A percentile compares a stretch with the other conserved stretches of the same genome.
Conservation (phyloP, 2,888 invertebrate genomes). For the Drosophila borborema region DNA sequence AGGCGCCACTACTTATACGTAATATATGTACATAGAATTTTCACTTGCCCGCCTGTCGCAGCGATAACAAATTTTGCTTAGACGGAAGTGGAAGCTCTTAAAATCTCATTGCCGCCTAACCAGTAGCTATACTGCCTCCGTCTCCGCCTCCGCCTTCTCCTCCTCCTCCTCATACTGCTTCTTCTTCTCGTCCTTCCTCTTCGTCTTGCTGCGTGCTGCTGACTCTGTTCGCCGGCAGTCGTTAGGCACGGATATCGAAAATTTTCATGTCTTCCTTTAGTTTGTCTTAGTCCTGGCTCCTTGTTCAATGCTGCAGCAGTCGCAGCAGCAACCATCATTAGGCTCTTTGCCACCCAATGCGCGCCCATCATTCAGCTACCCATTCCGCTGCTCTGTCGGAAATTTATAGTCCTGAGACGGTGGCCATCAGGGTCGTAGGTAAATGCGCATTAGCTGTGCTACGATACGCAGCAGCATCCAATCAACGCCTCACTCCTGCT, state of each 20-base stretch:
- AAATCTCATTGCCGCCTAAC: conserved; percentile 72
- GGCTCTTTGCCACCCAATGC: conserved; percentile 20
- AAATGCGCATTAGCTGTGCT: conserved; percentile 68
- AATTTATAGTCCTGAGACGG: conserved; percentile 71
- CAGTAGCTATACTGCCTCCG: conserved; percentile 4
- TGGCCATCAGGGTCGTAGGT: conserved; percentile 52
- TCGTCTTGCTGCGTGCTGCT: neutral
- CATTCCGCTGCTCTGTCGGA: conserved; percentile 45
- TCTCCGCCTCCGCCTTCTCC: neutral
- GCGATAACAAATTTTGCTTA: conserved; percentile 77
- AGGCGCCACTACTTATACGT: conserved; percentile 44
- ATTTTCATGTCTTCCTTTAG: conserved; percentile 82
- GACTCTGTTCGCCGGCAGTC: conserved; percentile 51
- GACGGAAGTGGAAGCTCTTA: conserved; percentile 80
- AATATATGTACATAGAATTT: conserved; percentile 41
- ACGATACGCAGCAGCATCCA: conserved; percentile 27
- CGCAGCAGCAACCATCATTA: conserved; percentile 61
- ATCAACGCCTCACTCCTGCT: conserved; percentile 11
- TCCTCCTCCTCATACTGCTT: neutral
- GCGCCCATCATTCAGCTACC: conserved; percentile 15
- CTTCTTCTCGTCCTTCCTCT: neutral
- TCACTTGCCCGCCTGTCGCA: conserved; percentile 48
- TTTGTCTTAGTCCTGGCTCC: conserved; percentile 67
- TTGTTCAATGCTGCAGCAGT: conserved; percentile 44
- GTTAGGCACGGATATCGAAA: conserved; percentile 80